These are phyloP conservation scores for Tyrophagus putrescentiae DNA, from an alignment of 1,140 invertebrate genomes.

Conservation along the genomic window DNA sequence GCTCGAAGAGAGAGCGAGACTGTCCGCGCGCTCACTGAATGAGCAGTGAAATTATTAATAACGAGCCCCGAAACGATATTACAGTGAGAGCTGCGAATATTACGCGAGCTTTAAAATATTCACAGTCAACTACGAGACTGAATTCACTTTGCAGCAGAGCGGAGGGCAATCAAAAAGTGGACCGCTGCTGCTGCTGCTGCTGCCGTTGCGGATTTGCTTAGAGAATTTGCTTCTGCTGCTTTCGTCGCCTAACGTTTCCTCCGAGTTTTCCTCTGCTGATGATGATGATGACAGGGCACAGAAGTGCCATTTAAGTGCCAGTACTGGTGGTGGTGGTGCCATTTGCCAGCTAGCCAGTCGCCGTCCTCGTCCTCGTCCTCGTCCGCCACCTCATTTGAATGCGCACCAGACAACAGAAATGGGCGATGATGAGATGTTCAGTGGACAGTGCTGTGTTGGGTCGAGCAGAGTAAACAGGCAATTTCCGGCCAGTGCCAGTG, in stretches of 20 bases:
- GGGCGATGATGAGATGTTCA: too few species aligned
- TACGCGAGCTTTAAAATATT: constrained; percentile 14
- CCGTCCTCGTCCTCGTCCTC: not conserved
- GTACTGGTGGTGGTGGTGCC: too few species aligned
- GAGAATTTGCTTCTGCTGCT: too few species aligned
- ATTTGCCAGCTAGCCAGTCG: constrained; percentile 3
- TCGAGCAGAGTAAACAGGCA: not conserved
- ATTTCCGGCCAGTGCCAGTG: constrained; percentile 1
- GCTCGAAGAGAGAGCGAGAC: too few species aligned
- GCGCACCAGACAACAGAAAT: not conserved
- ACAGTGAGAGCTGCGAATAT: too few species aligned
- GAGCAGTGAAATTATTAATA: constrained; percentile 6
- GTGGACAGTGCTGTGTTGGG: too few species aligned
- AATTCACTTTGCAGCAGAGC: not conserved
- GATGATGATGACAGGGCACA: constrained; percentile 14
- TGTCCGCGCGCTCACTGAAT: too few species aligned
- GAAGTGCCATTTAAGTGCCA: constrained; percentile 14
- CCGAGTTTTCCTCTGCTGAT: too few species aligned
- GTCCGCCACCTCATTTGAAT: constrained; percentile 12
- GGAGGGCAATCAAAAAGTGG: too few species aligned
- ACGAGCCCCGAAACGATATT: not conserved
- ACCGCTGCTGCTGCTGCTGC: too few species aligned
- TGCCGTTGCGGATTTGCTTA: too few species aligned
- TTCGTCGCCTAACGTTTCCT: too few species aligned
- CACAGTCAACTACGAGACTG: not conserved